Evolutionary conservation across 2,888 invertebrate species (phyloP).

Genomic region (Cataglyphis cursor): DNA sequence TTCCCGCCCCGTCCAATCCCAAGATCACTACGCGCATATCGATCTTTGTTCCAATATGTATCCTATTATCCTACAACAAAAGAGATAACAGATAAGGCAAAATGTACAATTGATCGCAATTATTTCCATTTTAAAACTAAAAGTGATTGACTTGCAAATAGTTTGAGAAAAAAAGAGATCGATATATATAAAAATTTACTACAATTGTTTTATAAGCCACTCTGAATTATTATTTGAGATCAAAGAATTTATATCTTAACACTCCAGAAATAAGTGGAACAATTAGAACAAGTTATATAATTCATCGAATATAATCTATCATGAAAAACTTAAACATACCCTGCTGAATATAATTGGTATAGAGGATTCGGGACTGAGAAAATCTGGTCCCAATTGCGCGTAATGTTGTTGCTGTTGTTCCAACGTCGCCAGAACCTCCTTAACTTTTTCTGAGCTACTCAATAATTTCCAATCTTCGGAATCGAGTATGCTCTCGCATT

Average conservation of each 20-base stretch:
- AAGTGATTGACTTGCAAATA: not conserved
- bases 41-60: conserved; percentile 89
- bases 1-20: conserved; percentile 88
- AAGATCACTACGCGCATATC: conserved; percentile 89
- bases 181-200: conserved; percentile 3
- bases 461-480: conserved; percentile 88
- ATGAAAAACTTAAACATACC: conserved; percentile 78
- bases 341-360: conserved; percentile 89
- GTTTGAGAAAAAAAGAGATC: not conserved
- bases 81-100: not conserved
- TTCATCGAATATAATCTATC: not conserved
- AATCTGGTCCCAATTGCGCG: conserved; percentile 87
- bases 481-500: conserved; percentile 87
- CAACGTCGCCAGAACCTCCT: conserved; percentile 87
- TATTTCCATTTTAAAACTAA: not conserved
- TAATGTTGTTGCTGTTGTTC: conserved; percentile 88
- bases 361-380: conserved; percentile 87
- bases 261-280: not conserved
- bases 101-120: not conserved
- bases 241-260: not conserved
- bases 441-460: conserved; percentile 87
- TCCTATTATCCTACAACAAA: conserved; percentile 87
- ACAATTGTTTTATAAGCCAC: not conserved
- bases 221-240: not conserved
- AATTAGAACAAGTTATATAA: not conserved